Conservation (phyloP, 1,140 invertebrate genomes). For the Leptinotarsa texana region DNA sequence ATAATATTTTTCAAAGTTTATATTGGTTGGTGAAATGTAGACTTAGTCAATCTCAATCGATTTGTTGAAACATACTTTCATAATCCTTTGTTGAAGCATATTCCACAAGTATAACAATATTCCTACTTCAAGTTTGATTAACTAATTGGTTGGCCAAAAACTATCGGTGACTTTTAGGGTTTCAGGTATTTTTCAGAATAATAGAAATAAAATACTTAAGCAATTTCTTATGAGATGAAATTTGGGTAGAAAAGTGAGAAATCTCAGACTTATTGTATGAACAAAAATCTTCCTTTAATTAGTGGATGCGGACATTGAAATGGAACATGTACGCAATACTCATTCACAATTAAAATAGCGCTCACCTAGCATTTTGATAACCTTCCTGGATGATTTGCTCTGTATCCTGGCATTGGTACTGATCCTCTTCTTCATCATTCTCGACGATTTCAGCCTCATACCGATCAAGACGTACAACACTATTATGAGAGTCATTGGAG, state of each 20-base stretch:
- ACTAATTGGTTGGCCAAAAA: neutral
- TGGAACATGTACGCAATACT: neutral
- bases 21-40: no score
- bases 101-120: neutral
- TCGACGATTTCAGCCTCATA: constrained; percentile 69
- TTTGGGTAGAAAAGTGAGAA: no score
- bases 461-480: constrained; percentile 85
- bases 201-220: neutral
- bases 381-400: constrained; percentile 60
- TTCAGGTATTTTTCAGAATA: neutral
- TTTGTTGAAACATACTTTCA: no score
- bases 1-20: no score
- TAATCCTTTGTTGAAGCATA: neutral
- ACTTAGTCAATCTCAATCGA: no score
- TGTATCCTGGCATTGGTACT: constrained; percentile 44
- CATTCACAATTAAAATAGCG: neutral
- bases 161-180: neutral
- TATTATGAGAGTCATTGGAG: constrained; percentile 84
- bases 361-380: constrained; percentile 65
- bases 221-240: no score
- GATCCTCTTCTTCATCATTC: constrained; percentile 58
- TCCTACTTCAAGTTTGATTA: no score
- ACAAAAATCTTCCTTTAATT: no score
- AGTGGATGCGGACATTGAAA: neutral
- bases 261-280: no score